Conservation (phyloP, 2,113 vertebrate species). For the Centropristis striata region DNA sequence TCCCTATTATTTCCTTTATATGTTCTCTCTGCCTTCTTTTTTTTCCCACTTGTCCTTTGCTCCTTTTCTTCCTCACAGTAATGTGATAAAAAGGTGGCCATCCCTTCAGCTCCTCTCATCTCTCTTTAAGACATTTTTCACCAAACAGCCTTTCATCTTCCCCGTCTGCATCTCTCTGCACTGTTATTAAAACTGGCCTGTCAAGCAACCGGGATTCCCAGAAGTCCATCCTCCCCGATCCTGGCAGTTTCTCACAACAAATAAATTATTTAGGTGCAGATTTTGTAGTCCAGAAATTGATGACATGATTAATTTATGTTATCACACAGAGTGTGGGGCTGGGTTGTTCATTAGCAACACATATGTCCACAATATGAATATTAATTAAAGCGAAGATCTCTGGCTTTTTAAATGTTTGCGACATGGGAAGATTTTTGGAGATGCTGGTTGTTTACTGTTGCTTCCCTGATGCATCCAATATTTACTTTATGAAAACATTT, state of each 20-base stretch:
- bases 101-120: slow-evolving; percentile 58
- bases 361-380: slow-evolving; percentile 39
- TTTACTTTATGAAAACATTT: not conserved
- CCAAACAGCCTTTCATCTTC: slow-evolving; percentile 72
- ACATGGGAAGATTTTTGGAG: not conserved
- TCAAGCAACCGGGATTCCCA: slow-evolving; percentile 57
- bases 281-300: slow-evolving; percentile 70
- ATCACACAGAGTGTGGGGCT: slow-evolving; percentile 29
- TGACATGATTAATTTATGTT: slow-evolving; percentile 72
- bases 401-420: slow-evolving; percentile 16
- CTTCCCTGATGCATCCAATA: slow-evolving; percentile 9
- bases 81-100: slow-evolving; percentile 59
- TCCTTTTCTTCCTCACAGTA: not conserved
- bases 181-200: slow-evolving; percentile 64
- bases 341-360: slow-evolving; percentile 37
- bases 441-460: slow-evolving; percentile 2
- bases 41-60: not conserved
- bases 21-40: not conserved
- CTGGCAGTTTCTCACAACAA: slow-evolving; percentile 56
- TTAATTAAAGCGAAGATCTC: slow-evolving; percentile 3
- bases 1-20: slow-evolving; percentile 28
- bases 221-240: slow-evolving; percentile 49
- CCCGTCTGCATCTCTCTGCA: slow-evolving; percentile 41
- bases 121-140: slow-evolving; percentile 48
- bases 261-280: slow-evolving; percentile 77